Percentiles rank a stretch among this genome's conserved stretches.
Evolutionary conservation across 2,888 invertebrate genomes (phyloP).

Genomic region (Athalia rosae): DNA sequence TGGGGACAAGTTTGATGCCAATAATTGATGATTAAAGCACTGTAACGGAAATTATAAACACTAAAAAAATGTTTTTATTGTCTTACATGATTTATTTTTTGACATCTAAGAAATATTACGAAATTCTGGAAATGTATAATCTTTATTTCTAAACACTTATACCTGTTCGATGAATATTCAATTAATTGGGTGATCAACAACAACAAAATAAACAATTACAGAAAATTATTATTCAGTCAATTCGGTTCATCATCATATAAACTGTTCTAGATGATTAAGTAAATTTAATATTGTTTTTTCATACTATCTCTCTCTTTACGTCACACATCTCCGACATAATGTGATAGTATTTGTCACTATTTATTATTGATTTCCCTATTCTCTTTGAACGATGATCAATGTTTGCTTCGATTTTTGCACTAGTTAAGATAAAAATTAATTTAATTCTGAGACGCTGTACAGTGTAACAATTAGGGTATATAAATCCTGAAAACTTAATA

Average conservation of each 20-base stretch:
- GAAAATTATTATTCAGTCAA: constrained; percentile 21
- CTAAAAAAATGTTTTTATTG: constrained; percentile 1
- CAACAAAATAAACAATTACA: constrained; percentile 23
- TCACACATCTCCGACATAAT: constrained; percentile 20
- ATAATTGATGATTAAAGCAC: constrained; percentile 11
- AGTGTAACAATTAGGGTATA: constrained; percentile 56
- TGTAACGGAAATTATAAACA: constrained; percentile 8
- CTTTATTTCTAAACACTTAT: constrained; percentile 17
- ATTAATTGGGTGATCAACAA: background rate
- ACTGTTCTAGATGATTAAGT: constrained; percentile 5
- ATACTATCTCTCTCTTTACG: background rate
- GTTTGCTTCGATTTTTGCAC: background rate
- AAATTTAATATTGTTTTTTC: no score
- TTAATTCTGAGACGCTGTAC: constrained; percentile 56
- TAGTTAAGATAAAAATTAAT: background rate
- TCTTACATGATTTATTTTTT: background rate
- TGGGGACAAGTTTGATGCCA: background rate
- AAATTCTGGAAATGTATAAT: background rate
- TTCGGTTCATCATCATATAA: background rate
- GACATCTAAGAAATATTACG: no score
- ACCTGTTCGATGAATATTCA: constrained; percentile 23
- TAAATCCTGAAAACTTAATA: constrained; percentile 34
- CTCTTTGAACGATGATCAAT: background rate
- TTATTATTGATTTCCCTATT: background rate
- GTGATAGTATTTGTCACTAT: background rate